Evolutionary conservation across 1,140 invertebrate genomes (phyloP).

Genomic region (Cephus cinctus): DNA sequence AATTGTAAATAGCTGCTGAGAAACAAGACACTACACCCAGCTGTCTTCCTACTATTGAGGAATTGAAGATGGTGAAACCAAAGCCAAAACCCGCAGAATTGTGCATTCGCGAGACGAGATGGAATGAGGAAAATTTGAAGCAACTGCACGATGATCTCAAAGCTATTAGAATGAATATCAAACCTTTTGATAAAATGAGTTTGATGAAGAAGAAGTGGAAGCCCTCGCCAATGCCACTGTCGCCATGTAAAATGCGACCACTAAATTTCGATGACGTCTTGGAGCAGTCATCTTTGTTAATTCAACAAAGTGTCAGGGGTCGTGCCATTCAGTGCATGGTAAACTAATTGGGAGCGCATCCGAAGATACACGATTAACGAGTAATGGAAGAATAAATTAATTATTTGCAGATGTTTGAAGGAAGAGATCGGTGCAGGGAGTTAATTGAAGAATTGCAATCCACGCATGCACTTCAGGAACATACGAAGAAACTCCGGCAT

Average conservation of each 20-base stretch:
- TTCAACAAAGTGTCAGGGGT: conserved; percentile 68
- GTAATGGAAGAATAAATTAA: no score
- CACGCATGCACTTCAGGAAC: conserved; percentile 62
- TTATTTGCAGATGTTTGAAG: conserved; percentile 66
- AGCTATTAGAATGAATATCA: conserved; percentile 24
- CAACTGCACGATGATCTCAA: conserved; percentile 61
- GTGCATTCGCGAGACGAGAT: conserved; percentile 62
- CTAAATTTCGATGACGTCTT: conserved; percentile 56
- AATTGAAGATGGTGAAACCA: conserved; percentile 27
- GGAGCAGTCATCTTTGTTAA: conserved; percentile 60
- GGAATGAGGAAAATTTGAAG: conserved; percentile 62
- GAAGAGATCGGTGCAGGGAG: conserved; percentile 64
- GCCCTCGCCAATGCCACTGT: conserved; percentile 50
- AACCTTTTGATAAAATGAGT: neutral
- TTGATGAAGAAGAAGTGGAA: conserved; percentile 39
- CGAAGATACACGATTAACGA: no score
- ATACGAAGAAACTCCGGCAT: conserved; percentile 48
- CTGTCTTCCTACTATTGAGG: conserved; percentile 33
- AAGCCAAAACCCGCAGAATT: conserved; percentile 39
- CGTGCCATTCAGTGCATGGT: conserved; percentile 70
- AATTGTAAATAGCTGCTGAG: conserved; percentile 30
- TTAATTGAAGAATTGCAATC: conserved; percentile 69
- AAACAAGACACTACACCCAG: conserved; percentile 37
- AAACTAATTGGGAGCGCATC: no score
- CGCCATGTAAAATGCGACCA: conserved; percentile 59